Percentiles rank a stretch among this genome's conserved stretches.
phyloP scores from a whole-genome alignment of 2,797 vertebrate species.

The Myotis myotis region DNA sequence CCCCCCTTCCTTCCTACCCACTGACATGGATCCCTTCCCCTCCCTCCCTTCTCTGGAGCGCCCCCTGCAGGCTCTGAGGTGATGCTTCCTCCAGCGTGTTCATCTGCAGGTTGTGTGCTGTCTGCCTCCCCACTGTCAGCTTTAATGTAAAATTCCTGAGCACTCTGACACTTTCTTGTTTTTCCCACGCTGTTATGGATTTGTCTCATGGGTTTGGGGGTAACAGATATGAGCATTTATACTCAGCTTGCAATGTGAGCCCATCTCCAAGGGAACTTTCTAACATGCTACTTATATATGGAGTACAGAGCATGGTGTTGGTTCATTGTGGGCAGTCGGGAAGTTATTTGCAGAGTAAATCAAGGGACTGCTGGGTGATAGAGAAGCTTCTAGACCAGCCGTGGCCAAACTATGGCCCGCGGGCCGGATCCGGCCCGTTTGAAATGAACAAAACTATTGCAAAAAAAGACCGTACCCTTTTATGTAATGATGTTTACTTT shows the following conservation, averaged over 20 bases:
- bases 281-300: neutral
- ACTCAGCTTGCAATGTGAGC: neutral
- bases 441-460: too few relatives aligned
- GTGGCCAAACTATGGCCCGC: too few relatives aligned
- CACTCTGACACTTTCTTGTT: neutral
- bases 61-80: neutral
- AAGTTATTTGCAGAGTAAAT: neutral
- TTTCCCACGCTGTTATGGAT: neutral
- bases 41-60: neutral
- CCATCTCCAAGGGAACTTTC: neutral
- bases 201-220: neutral
- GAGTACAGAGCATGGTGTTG: neutral
- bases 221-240: neutral
- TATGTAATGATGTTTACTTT: too few relatives aligned
- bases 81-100: neutral
- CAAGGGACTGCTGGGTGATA: neutral
- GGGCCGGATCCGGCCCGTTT: too few relatives aligned
- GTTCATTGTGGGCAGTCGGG: neutral
- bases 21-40: neutral
- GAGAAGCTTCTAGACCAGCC: neutral
- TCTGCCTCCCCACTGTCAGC: neutral
- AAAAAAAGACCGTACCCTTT: too few relatives aligned
- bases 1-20: neutral
- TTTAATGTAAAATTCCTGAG: neutral
- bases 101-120: neutral